phyloP scores from a whole-genome alignment of 92 coral and sea anemone species.

The Nematostella vectensis region DNA sequence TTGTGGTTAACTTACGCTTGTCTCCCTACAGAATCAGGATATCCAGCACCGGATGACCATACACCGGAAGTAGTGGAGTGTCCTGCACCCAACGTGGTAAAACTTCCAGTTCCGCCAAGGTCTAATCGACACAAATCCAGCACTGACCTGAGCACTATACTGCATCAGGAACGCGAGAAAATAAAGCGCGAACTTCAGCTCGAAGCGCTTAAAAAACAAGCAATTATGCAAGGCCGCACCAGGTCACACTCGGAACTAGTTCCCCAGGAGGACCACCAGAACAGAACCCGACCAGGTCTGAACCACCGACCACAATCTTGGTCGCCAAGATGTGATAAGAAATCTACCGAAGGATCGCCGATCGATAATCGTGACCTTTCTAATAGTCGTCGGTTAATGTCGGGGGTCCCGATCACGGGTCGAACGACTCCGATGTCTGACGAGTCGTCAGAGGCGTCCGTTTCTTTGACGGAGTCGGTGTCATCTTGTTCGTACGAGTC shows the following conservation, averaged over 20 bases:
- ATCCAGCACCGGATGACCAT: too few relatives aligned
- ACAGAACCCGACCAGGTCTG: background rate
- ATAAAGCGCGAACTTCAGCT: background rate
- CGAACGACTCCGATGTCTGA: slow-evolving; percentile 28
- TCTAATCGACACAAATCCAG: slow-evolving; percentile 30
- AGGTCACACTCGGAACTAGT: slow-evolving; percentile 1
- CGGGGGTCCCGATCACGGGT: background rate
- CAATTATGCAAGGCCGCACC: background rate
- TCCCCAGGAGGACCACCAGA: background rate
- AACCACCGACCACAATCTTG: slow-evolving; percentile 27
- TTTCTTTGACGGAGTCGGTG: slow-evolving; percentile 58
- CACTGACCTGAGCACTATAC: slow-evolving; percentile 4
- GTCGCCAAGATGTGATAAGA: slow-evolving; percentile 13
- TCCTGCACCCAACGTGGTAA: slow-evolving; percentile 25
- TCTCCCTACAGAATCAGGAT: background rate
- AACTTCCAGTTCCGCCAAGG: slow-evolving; percentile 29
- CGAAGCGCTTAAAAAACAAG: background rate
- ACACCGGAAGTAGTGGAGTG: slow-evolving; percentile 22
- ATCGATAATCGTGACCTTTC: background rate
- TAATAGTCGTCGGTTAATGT: background rate
- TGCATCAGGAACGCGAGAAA: slow-evolving; percentile 1
- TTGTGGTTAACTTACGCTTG: too few relatives aligned
- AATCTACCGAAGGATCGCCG: background rate
- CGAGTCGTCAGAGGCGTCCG: slow-evolving; percentile 51
- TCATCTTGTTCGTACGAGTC: slow-evolving; percentile 77